Base-by-base conservation (phyloP, 1,140 invertebrate genomes). In the Hypothenemus hampei region DNA sequence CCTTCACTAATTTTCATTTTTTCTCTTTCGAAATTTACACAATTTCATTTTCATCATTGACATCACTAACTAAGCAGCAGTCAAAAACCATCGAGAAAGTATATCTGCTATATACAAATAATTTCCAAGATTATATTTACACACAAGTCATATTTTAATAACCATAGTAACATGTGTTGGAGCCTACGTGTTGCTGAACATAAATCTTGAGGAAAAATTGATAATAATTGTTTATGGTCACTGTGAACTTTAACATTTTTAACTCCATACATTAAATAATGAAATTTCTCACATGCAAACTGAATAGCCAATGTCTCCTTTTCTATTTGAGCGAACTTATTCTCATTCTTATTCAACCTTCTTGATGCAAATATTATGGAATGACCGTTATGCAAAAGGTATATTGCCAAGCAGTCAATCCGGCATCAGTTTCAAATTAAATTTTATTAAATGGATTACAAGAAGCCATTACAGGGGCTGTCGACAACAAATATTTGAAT, bases 151-250 rank as follows among this genome's bases (percentile, higher is more conserved):
- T 29, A 29, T 29, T 29, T 29, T n/a, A 29, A 29, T 29, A 29
- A 29, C 6, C 26, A n/a, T n/a, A 29, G n/a, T 29, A 29, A 29
- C 26, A 29, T 29, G 26, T n/a, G 26, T n/a, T 29, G 26, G n/a
- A n/a, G n/a, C n/a, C 24, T n/a, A n/a, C n/a, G n/a, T n/a, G n/a
- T n/a, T n/a, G n/a, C n/a, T n/a, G n/a, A n/a, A n/a, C n/a, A n/a
- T 41, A 78, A 56, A 16, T 67, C 40, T 63, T 77, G 76, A 33
- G 66, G 67, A 58, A 75, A 72, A 10, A 77, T 66, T 3, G 55
- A 35, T 29, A 72, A 67, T 13, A 77, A 24, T 10, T 74, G 73
- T 49, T 73, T 74, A 49, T 78, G 74, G 51, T 77, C 75, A 0
- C 70, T 75, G 59, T 75, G 64, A 1, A 73, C 22, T 10, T 29